Evolutionary conservation across 2,888 invertebrate genomes (phyloP).

Genomic region (Fissipunctia ypsillon): DNA sequence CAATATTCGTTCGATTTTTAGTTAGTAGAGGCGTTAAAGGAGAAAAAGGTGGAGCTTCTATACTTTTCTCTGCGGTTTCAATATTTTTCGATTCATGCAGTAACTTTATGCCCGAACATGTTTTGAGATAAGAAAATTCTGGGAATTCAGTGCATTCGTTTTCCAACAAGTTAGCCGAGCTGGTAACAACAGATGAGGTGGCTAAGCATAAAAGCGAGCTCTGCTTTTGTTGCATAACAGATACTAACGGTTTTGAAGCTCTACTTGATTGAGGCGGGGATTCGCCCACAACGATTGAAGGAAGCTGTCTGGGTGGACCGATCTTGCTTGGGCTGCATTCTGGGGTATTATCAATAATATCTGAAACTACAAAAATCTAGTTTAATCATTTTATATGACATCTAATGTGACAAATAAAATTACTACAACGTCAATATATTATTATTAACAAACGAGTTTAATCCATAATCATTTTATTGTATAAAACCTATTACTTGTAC

Average conservation of each 20-base stretch:
- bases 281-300: constrained; percentile 1
- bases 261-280: neutral
- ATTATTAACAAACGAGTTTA: neutral
- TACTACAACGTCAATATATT: neutral
- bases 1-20: too few species aligned
- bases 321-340: constrained; percentile 1
- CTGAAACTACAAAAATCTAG: neutral
- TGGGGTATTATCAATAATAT: neutral
- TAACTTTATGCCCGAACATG: neutral
- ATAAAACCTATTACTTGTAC: too few species aligned
- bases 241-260: constrained; percentile 2
- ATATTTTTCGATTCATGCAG: constrained; percentile 1
- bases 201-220: neutral
- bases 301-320: neutral
- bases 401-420: neutral
- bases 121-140: neutral
- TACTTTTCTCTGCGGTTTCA: neutral
- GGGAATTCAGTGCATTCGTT: neutral
- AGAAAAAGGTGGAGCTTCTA: too few species aligned
- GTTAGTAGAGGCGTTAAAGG: too few species aligned
- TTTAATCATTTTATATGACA: neutral
- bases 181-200: neutral
- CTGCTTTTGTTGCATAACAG: neutral
- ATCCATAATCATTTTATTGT: too few species aligned
- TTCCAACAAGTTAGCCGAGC: constrained; percentile 2